Evolutionary conservation across 2,797 vertebrate species (phyloP), one percentile per base, ranked within the genome.

Genomic region (Gadopsis bispinosus): DNA sequence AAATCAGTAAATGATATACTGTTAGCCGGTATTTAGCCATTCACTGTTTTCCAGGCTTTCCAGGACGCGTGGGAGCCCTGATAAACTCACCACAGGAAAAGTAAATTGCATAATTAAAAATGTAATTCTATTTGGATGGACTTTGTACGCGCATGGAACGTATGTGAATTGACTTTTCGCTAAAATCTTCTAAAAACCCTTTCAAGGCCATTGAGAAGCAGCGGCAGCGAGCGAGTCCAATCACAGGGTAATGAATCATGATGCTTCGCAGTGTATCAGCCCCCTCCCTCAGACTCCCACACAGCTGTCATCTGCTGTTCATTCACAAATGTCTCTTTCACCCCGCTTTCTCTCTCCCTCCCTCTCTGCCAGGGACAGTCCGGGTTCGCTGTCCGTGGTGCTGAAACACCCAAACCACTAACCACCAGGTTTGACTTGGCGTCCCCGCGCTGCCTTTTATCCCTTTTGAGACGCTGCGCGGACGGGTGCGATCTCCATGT

Each of bases 301-400:
- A 69, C 66, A 83, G 47, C 55, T 33, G 63, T 67, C 53, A 81
- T 68, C 59, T 20, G n/a, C 71, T 33, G 63, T 48, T 90, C 84
- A 88, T 91, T 91, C 77, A 89, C 37, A 88, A 84, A 86, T 72
- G 2, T 70, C 9, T 65, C 10, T 39, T 53, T 58, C 65, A 19
- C 63, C 43, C 39, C 5, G 31, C 45, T 62, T 41, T 59, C 68
- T 10, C n/a, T 20, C n/a, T 29, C 20, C 13, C 16, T 19, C 16
- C 48, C 26, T 68, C 37, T 35, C 5, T 53, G 50, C 50, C 33
- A 17, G 39, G 66, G 56, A 48, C 33, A 9, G 45, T 47, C 67
- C 17, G 29, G 67, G 75, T 79, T 71, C 77, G 69, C 88, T 91
- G 86, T 92, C 91, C 84, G 16, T 72, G 87, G 90, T 89, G 76